Base-by-base conservation (phyloP, 2,113 vertebrate species). In the Manacus vitellinus region DNA sequence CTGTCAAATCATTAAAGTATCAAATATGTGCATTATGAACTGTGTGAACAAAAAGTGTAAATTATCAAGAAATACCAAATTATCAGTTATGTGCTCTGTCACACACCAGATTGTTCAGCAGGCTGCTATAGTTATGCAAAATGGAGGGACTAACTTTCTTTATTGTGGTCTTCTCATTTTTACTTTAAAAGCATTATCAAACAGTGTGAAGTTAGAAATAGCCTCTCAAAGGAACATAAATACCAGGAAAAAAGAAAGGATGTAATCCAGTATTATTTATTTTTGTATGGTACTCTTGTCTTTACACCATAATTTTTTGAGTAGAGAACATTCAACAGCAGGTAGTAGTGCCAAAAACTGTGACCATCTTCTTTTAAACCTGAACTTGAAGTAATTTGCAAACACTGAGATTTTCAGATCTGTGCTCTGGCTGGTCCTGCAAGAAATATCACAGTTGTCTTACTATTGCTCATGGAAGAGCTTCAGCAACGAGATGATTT, bases 51-150 rank as follows among this genome's bases (percentile, higher is more conserved):
- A 81, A 30, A 90, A 66, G 65, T 83, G 58, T 70, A 92, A 90
- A 81, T 86, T 91, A 65, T 82, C 9, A 87, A 85, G 75, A 72
- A 87, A 80, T 37, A 68, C 46, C 16, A 27, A 41, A 66, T 96
- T 62, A 81, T 91, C 70, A 65, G 65, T 52, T 85, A 65, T 13
- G 23, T 65, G 2, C 3, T 63, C 16, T 85, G 61, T 87, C 81
- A 89, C 35, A 55, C 46, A 87, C 77, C 87, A 95, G 84, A 85
- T 72, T 94, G 46, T 78, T 88, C 70, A 78, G 11, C 77, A 94
- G 73, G 31, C 47, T 94, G 87, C 70, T 81, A 6, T 62, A 87
- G 52, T 81, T 86, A 59, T 12, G 19, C 24, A 85, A 78, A 93
- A 52, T 24, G 44, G 43, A 88, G 66, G 11, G 41, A 66, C 39